These are phyloP conservation scores for Pterois miles DNA, from an alignment of 2,797 vertebrate species.

Conservation along the genomic window DNA sequence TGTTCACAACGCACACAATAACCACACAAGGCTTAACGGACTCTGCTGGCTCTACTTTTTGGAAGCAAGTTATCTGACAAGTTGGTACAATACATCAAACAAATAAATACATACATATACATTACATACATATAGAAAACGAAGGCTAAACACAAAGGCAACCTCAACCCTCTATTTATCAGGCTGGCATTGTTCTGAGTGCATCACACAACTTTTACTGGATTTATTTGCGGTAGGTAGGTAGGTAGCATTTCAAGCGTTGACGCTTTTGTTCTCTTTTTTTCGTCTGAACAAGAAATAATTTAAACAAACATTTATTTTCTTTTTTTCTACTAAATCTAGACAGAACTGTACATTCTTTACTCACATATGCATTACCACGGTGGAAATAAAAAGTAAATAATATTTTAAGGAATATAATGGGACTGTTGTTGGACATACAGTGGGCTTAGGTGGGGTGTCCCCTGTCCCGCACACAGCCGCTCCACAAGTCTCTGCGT, in stretches of 20 bases:
- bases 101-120: slow-evolving; percentile 89
- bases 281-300: slow-evolving; percentile 84
- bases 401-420: slow-evolving; percentile 59
- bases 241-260: slow-evolving; percentile 87
- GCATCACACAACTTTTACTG: slow-evolving; percentile 89
- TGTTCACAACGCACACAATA: slow-evolving; percentile 93
- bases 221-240: slow-evolving; percentile 81
- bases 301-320: slow-evolving; percentile 94
- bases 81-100: slow-evolving; percentile 88
- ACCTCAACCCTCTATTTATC: slow-evolving; percentile 60
- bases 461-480: slow-evolving; percentile 83
- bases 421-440: slow-evolving; percentile 53
- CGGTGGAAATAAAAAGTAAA: slow-evolving; percentile 83
- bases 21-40: slow-evolving; percentile 63
- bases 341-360: slow-evolving; percentile 92
- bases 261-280: slow-evolving; percentile 62
- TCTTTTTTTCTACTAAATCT: slow-evolving; percentile 86
- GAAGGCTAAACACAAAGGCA: slow-evolving; percentile 68
- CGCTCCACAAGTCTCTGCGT: slow-evolving; percentile 90
- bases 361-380: slow-evolving; percentile 90
- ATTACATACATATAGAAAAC: slow-evolving; percentile 82
- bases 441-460: slow-evolving; percentile 69
- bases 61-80: slow-evolving; percentile 87
- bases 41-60: slow-evolving; percentile 70
- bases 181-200: slow-evolving; percentile 80